phyloP scores from a whole-genome alignment of 2,113 vertebrate genomes.

The Abramis brama region DNA sequence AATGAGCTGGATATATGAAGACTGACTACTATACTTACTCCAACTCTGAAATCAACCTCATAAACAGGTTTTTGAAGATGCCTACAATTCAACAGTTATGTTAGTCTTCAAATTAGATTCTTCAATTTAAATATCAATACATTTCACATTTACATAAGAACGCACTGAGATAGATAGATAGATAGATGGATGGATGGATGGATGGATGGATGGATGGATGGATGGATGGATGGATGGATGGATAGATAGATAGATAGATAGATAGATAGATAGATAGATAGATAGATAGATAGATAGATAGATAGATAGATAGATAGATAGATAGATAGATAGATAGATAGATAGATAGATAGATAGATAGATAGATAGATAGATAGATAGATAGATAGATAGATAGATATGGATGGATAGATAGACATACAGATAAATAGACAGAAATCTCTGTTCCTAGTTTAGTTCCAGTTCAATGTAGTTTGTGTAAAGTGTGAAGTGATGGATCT shows the following conservation, averaged over 20 bases:
- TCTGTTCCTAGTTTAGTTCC: background rate
- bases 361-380: background rate
- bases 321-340: background rate
- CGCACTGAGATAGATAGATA: background rate
- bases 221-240: background rate
- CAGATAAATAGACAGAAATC: background rate
- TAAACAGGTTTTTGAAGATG: constrained; percentile 8
- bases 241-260: background rate
- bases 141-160: background rate
- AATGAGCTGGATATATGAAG: constrained; percentile 27
- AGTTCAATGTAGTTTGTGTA: background rate
- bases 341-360: background rate
- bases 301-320: background rate
- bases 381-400: background rate
- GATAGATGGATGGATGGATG: background rate
- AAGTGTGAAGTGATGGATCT: constrained; percentile 18
- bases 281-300: background rate
- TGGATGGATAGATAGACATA: background rate
- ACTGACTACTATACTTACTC: constrained; percentile 4
- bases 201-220: background rate
- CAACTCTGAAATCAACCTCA: background rate
- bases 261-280: background rate
- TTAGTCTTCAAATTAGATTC: background rate
- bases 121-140: background rate
- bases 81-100: background rate